phyloP scores from a whole-genome alignment of 2,113 vertebrate genomes.

The Furnarius figulus region DNA sequence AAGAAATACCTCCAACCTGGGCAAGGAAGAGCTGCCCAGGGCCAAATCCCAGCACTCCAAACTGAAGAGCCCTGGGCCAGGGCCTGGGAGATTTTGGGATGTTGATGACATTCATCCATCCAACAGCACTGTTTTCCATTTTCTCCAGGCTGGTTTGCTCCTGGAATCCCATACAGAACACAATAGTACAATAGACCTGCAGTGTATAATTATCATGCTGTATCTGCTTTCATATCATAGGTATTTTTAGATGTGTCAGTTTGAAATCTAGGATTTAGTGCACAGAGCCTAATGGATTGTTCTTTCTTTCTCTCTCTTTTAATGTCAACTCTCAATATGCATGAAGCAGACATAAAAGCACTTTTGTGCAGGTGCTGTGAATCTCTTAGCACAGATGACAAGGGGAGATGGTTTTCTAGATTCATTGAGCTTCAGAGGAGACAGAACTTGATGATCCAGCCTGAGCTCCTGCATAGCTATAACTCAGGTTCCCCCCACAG shows the following conservation, averaged over 20 bases:
- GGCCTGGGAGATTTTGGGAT: not conserved
- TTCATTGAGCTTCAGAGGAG: slow-evolving; percentile 39
- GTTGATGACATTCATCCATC: not conserved
- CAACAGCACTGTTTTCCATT: not conserved
- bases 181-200: not conserved
- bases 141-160: not conserved
- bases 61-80: not conserved
- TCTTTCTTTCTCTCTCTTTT: slow-evolving; percentile 52
- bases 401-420: slow-evolving; percentile 48
- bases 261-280: slow-evolving; percentile 66
- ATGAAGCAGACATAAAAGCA: slow-evolving; percentile 63
- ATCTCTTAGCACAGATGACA: slow-evolving; percentile 21
- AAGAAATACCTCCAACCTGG: not conserved
- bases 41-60: not conserved
- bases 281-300: slow-evolving; percentile 60
- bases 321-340: slow-evolving; percentile 61
- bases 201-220: slow-evolving; percentile 48
- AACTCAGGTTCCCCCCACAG: not conserved
- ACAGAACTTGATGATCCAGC: not conserved
- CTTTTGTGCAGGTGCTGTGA: slow-evolving; percentile 56
- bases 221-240: slow-evolving; percentile 62
- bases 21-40: not conserved
- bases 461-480: not conserved
- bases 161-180: not conserved
- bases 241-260: slow-evolving; percentile 68